Base-by-base conservation (phyloP, 1,140 invertebrate genomes). In the Bacillus rossius region DNA sequence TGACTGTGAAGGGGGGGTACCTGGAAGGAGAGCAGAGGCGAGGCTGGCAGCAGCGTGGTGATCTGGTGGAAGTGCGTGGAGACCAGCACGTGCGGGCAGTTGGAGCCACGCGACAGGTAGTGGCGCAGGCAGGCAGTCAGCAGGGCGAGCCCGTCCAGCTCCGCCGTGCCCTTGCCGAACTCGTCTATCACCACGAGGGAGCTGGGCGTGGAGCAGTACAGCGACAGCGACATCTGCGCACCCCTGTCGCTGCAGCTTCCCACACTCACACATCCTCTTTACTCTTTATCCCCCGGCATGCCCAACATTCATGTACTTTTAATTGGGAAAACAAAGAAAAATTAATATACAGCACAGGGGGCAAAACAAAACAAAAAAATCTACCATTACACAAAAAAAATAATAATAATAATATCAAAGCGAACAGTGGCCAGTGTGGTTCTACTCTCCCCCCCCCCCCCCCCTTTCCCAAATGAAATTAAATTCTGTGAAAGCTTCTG, bases 151-250 rank as follows among this genome's bases (percentile, higher is more conserved):
- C 91, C 91, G 75, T 92, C 90, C 1, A 80, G 72, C 65, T 86
- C 84, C 2, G 85, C 78, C 10, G 94, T 96, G 59, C 91, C 91
- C 76, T 89, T 89, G 1, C 94, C 94, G 78, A 96, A 94, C 75
- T 96, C 94, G 75, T 97, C 94, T 45, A 96, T 79, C 26, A 96
- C 78, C 0, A 96, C 77, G 2, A 97, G 69, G 0, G 91, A 91
- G 52, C 78, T 75, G 1, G 73, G 65, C 0, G 82, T 84, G 0
- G 84, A 83, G 62, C 79, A 80, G 52, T 80, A 77, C 1, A 92
- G 67, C 13, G 86, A 83, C 25, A 81, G 74, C 10, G 87, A 81
- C 74, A 93, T 84, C 89, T 92, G 64, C 41, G 73, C 72, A 34
- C 29, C 4, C n/a, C n/a, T n/a, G n/a, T n/a, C n/a, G n/a, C n/a